Evolutionary conservation across 2,888 invertebrate genomes (phyloP).

Genomic region (Drosophila macrothrix): DNA sequence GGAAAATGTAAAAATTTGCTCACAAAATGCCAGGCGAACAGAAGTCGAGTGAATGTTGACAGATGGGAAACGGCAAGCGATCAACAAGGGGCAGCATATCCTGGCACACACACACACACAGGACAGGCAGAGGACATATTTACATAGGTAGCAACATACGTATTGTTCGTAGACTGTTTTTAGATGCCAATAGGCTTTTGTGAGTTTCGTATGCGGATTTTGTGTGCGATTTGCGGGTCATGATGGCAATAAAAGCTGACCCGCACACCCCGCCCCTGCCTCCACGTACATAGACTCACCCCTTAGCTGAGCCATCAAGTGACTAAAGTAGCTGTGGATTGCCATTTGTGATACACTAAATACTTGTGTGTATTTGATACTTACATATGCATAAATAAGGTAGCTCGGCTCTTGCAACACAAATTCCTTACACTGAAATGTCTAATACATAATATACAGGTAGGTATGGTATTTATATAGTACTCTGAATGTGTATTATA

Average conservation of each 20-base stretch:
- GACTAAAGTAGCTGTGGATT: slow-evolving; percentile 43
- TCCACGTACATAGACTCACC: neutral
- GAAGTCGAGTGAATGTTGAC: slow-evolving; percentile 39
- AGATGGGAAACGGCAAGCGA: slow-evolving; percentile 26
- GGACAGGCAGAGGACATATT: slow-evolving; percentile 47
- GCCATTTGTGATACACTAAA: slow-evolving; percentile 33
- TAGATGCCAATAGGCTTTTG: slow-evolving; percentile 58
- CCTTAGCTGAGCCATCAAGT: slow-evolving; percentile 25
- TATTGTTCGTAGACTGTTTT: slow-evolving; percentile 30
- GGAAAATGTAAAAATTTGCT: slow-evolving; percentile 75
- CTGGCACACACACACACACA: slow-evolving; percentile 22
- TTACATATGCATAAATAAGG: slow-evolving; percentile 3
- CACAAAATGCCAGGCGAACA: slow-evolving; percentile 76
- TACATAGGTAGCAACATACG: slow-evolving; percentile 29
- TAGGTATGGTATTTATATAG: no score
- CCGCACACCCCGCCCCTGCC: neutral
- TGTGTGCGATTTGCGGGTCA: slow-evolving; percentile 69
- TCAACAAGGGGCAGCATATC: slow-evolving; percentile 48
- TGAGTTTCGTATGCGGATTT: slow-evolving; percentile 65
- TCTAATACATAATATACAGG: neutral
- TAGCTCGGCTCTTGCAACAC: slow-evolving; percentile 1
- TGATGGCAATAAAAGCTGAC: slow-evolving; percentile 66
- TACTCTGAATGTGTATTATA: neutral
- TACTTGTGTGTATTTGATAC: slow-evolving; percentile 34
- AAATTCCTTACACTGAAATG: neutral